phyloP scores from a whole-genome alignment of 2,797 vertebrate species.

The Helostoma temminkii region DNA sequence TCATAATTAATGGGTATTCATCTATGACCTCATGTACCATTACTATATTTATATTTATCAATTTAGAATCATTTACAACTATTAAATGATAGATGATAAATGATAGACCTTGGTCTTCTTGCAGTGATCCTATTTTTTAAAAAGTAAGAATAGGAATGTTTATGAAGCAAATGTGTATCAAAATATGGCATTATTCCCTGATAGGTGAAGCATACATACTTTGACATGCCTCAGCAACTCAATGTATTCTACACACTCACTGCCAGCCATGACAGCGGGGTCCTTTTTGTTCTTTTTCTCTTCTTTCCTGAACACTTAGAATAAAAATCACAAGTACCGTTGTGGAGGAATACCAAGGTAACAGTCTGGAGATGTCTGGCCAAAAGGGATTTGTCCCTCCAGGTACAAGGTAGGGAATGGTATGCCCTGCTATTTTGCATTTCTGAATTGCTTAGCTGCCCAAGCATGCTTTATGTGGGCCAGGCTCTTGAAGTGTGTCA shows the following conservation, averaged over 20 bases:
- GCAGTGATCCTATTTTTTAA: slow-evolving; percentile 26
- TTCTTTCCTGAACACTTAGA: slow-evolving; percentile 79
- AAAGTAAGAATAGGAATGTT: slow-evolving; percentile 68
- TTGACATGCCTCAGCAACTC: slow-evolving; percentile 80
- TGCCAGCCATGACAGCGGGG: slow-evolving; percentile 79
- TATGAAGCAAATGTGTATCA: slow-evolving; percentile 80
- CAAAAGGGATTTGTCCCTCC: slow-evolving; percentile 97
- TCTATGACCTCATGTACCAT: slow-evolving; percentile 33
- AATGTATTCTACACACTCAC: slow-evolving; percentile 82
- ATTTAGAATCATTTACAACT: too few species aligned
- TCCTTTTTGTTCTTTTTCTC: slow-evolving; percentile 76
- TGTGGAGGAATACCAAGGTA: slow-evolving; percentile 86
- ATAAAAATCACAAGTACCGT: slow-evolving; percentile 84
- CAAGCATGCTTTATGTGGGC: slow-evolving; percentile 92
- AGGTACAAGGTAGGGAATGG: slow-evolving; percentile 87
- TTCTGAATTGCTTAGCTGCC: slow-evolving; percentile 97
- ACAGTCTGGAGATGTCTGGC: slow-evolving; percentile 89
- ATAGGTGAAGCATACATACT: slow-evolving; percentile 82
- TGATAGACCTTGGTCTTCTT: slow-evolving; percentile 17
- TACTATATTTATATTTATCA: slow-evolving; percentile 15
- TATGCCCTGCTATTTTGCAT: slow-evolving; percentile 92
- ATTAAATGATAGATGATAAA: slow-evolving; percentile 27
- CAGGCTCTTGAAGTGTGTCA: slow-evolving; percentile 94
- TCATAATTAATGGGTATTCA: slow-evolving; percentile 20
- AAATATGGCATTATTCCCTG: slow-evolving; percentile 84